Conservation (phyloP, 2,113 vertebrate species). For the Leptodactylus fuscus region DNA sequence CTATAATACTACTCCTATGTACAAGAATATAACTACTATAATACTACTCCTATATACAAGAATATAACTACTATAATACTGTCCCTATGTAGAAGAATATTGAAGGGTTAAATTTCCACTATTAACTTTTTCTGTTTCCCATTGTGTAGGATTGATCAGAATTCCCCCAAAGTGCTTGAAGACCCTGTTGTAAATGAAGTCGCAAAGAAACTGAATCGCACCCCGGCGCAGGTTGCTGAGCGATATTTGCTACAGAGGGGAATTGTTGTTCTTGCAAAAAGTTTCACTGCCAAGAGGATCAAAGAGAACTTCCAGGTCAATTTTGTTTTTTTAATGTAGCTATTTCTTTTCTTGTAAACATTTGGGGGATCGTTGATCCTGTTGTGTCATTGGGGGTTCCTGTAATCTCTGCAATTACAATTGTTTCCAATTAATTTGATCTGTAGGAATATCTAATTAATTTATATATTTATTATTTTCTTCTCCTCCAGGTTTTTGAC, state of each 20-base stretch:
- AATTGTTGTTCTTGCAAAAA: constrained; percentile 60
- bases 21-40: too few relatives aligned
- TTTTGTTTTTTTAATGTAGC: too few relatives aligned
- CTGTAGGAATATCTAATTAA: too few relatives aligned
- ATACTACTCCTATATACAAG: background rate
- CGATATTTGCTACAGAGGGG: constrained; percentile 61
- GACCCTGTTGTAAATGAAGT: background rate
- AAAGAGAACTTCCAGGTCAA: constrained; percentile 64
- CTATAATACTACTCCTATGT: too few relatives aligned
- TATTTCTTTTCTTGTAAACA: too few relatives aligned
- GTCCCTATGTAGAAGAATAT: background rate
- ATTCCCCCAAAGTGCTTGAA: background rate
- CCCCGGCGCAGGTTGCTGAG: constrained; percentile 59
- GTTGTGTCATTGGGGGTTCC: too few relatives aligned
- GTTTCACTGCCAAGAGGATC: constrained; percentile 57
- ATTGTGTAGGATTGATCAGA: background rate
- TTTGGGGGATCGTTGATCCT: too few relatives aligned
- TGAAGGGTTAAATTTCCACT: too few relatives aligned
- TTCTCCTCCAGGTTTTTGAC: constrained; percentile 9
- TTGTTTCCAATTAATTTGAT: too few relatives aligned
- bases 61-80: constrained; percentile 5
- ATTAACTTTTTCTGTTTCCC: too few relatives aligned
- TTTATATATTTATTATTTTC: too few relatives aligned
- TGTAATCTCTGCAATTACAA: too few relatives aligned
- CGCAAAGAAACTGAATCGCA: constrained; percentile 34